Percentiles rank a stretch among this genome's conserved stretches.
phyloP scores from a whole-genome alignment of 1,140 invertebrate species.

The Drosophila sucinea region DNA sequence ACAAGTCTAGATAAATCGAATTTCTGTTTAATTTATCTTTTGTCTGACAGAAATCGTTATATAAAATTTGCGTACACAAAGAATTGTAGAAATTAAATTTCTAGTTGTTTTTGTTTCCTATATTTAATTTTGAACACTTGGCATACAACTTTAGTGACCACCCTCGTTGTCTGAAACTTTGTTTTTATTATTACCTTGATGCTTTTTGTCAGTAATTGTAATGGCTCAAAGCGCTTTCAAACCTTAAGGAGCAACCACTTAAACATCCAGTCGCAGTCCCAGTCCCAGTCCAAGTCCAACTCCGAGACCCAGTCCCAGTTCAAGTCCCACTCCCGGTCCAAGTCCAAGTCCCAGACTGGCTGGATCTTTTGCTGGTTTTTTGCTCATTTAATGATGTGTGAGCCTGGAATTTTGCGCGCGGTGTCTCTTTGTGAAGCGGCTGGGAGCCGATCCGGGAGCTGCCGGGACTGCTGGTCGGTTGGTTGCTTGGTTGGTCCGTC shows the following conservation, averaged over 20 bases:
- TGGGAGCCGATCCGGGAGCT: slow-evolving; percentile 33
- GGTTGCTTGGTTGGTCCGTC: neutral
- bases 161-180: slow-evolving; percentile 44
- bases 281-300: slow-evolving; percentile 6
- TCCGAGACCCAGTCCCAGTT: neutral
- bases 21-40: too few species aligned
- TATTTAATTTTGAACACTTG: too few species aligned
- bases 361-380: slow-evolving; percentile 47
- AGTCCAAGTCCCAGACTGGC: slow-evolving; percentile 27
- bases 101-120: too few species aligned
- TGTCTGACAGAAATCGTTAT: too few species aligned
- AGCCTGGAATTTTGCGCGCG: slow-evolving; percentile 80
- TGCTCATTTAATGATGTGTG: slow-evolving; percentile 79
- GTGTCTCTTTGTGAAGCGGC: slow-evolving; percentile 63
- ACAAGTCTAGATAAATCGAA: too few species aligned
- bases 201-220: slow-evolving; percentile 81
- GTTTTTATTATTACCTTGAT: slow-evolving; percentile 76
- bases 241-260: slow-evolving; percentile 53
- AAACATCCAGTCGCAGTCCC: slow-evolving; percentile 30
- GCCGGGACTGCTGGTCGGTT: neutral
- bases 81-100: too few species aligned
- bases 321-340: slow-evolving; percentile 21
- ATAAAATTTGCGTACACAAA: too few species aligned
- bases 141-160: neutral
- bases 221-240: slow-evolving; percentile 60